These are phyloP conservation scores for Ivindomyrus marchei DNA, from an alignment of 2,113 vertebrate species.

Conservation along the genomic window DNA sequence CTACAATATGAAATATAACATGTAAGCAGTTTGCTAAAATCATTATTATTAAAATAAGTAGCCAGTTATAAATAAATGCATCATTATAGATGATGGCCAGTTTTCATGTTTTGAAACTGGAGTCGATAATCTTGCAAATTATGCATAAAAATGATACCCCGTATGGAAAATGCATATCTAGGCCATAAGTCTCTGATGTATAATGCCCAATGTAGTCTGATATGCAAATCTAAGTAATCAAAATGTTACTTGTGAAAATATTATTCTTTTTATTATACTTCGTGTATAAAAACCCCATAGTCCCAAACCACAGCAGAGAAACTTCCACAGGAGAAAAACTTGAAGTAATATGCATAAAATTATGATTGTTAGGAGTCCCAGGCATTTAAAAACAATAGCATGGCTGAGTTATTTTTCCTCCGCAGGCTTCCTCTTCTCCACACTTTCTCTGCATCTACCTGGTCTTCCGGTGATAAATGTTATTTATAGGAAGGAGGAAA, in stretches of 20 bases:
- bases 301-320: background rate
- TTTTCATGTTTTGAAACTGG: background rate
- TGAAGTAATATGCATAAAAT: background rate
- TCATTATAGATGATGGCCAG: background rate
- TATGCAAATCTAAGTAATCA: background rate
- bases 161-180: background rate
- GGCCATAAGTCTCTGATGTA: background rate
- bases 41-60: background rate
- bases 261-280: background rate
- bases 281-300: background rate
- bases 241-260: background rate
- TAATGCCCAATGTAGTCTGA: background rate
- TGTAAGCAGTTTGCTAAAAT: background rate
- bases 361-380: background rate
- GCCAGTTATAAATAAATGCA: background rate
- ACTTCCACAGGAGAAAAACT: background rate
- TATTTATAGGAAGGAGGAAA: slow-evolving; percentile 69
- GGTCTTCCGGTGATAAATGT: slow-evolving; percentile 60
- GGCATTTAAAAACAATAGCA: slow-evolving; percentile 31
- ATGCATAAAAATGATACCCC: too few relatives aligned
- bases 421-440: slow-evolving; percentile 33
- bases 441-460: slow-evolving; percentile 17
- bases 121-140: background rate
- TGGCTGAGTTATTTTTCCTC: slow-evolving; percentile 20
- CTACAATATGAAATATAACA: background rate